Base-by-base conservation (phyloP, 2,113 vertebrate genomes). In the Hepsetus odoe region DNA sequence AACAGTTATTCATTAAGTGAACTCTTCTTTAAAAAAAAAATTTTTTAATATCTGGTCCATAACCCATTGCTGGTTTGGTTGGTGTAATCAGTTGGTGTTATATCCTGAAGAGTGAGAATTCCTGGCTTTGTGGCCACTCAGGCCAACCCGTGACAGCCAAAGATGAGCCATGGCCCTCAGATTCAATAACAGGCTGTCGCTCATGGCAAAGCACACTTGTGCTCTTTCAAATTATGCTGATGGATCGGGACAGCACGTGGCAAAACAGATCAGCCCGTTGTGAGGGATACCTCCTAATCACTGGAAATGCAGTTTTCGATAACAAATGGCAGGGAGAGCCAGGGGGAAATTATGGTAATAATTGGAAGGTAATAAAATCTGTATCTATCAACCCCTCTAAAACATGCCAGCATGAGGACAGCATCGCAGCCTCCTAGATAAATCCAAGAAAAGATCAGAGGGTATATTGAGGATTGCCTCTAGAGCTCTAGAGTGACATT, bases 221-320 rank as follows among this genome's bases (percentile, higher is more conserved):
- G 80, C 90, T 91, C 87, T 90, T 85, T 91, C 87, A 88, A 90
- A 91, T 92, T 88, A 90, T 89, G 85, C 80, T 91, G 90, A 92
- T 85, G 85, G 86, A 90, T 90, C 82, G 30, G 81, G 85, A 86
- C 83, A 67, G 86, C 80, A 85, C 74, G 62, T 86, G 86, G 87
- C 79, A 86, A 88, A 91, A 87, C 83, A 69, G 85, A 91, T 91
- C 89, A 68, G 74, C 80, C 74, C 80, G 81, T 87, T 80, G 78
- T 86, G 74, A 81, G 62, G 35, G 82, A 87, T 82, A 80, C 81
- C 70, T 82, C 77, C 79, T 56, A 68, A 85, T 82, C 81, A 82
- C 86, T 81, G 86, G 72, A 86, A 58, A 73, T 83, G 78, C 67
- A 74, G 74, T 88, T 90, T 83, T 80, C 56, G 83, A 78, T 83